phyloP scores from a whole-genome alignment of 2,113 vertebrate genomes.

The Ceyx melanurus region DNA sequence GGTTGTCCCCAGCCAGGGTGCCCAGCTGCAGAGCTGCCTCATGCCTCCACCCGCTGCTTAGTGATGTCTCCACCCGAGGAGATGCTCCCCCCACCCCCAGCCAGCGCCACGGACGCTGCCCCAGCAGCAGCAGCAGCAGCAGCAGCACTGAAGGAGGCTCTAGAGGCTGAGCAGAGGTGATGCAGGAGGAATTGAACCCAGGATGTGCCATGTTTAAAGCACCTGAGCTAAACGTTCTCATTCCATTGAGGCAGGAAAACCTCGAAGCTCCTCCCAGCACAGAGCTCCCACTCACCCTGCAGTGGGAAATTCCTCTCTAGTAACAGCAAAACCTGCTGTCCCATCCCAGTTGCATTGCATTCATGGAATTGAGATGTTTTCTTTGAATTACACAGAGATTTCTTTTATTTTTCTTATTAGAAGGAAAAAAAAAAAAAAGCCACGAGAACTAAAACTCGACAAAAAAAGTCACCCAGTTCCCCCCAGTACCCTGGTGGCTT shows the following conservation, averaged over 20 bases:
- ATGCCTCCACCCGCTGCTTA: background rate
- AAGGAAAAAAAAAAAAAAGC: background rate
- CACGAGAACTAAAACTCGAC: background rate
- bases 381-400: background rate
- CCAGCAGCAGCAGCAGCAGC: background rate
- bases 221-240: background rate
- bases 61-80: background rate
- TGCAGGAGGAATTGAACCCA: background rate
- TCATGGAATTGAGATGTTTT: background rate
- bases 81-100: background rate
- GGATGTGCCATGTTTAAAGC: background rate
- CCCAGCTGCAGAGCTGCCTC: background rate
- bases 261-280: background rate
- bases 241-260: background rate
- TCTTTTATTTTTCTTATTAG: background rate
- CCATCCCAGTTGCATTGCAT: background rate
- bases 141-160: too few species aligned
- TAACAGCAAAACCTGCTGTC: background rate
- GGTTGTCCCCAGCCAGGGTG: too few species aligned
- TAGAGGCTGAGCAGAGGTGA: too few species aligned
- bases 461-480: background rate
- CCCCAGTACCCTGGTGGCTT: background rate
- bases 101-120: too few species aligned
- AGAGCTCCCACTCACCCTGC: background rate
- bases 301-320: background rate